Evolutionary conservation across 1,140 invertebrate species (phyloP).

Genomic region (Cylas formicarius): DNA sequence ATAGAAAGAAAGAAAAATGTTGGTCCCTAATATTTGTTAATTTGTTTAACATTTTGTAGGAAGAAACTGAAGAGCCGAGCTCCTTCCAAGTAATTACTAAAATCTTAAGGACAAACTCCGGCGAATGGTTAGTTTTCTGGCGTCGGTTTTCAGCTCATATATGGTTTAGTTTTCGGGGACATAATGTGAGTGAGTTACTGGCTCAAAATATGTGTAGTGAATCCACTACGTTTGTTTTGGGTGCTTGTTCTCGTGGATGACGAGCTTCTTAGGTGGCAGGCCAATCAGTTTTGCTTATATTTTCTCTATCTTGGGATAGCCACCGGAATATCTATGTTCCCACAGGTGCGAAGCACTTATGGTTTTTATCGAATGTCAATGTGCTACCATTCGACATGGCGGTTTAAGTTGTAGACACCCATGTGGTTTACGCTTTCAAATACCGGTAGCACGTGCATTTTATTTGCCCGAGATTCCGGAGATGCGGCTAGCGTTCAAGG

Average conservation of each 20-base stretch:
- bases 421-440: too few species aligned
- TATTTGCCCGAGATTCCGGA: too few species aligned
- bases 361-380: neutral
- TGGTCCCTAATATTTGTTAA: too few species aligned
- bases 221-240: slow-evolving; percentile 31
- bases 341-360: slow-evolving; percentile 43
- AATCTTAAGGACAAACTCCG: slow-evolving; percentile 60
- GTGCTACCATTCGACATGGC: too few species aligned
- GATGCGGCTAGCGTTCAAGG: slow-evolving; percentile 77
- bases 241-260: slow-evolving; percentile 48
- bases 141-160: slow-evolving; percentile 66
- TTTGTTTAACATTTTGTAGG: too few species aligned
- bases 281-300: slow-evolving; percentile 58
- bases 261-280: slow-evolving; percentile 49
- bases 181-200: slow-evolving; percentile 66
- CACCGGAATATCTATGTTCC: slow-evolving; percentile 60
- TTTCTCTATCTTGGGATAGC: slow-evolving; percentile 66
- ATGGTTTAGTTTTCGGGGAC: slow-evolving; percentile 73
- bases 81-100: too few species aligned
- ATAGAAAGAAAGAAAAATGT: too few species aligned
- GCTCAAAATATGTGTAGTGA: too few species aligned
- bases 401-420: neutral
- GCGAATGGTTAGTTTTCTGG: slow-evolving; percentile 67
- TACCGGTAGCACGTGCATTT: neutral
- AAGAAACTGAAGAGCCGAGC: too few species aligned